Base-by-base conservation (phyloP, 2,888 invertebrate genomes). In the Listrodromus nycthemerus region DNA sequence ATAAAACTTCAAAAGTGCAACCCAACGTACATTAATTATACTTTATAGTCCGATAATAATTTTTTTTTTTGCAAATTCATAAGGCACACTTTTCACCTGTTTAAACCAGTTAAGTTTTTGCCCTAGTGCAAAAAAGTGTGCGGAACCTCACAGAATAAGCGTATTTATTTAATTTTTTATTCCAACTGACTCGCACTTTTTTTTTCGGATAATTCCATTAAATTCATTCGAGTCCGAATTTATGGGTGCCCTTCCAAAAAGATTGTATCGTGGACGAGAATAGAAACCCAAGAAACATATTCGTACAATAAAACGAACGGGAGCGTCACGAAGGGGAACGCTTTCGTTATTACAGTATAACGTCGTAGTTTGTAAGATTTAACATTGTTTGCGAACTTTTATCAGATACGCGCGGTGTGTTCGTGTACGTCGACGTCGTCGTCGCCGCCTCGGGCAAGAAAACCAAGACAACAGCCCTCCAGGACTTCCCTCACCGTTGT, bases 351-450 rank as follows among this genome's bases (percentile, higher is more conserved):
- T 66, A 66, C 30, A 48, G 33, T 65, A 27, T 37, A 33, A 66
- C 24, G 52, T 30, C 19, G n/a, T 27, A 33, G 71, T 10, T 71
- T 48, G 52, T 27, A 65, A 76, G 24, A 65, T 52, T 76, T 50
- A 37, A 37, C 41, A 48, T 41, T 52, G 30, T 76, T 76, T 76
- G 50, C 66, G 76, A 76, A 76, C 65, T 76, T 76, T 76, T 76
- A 55, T 65, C 76, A 66, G 76, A 37, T 27, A 30, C 21, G 16
- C 48, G 50, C 13, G 65, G 50, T 37, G 65, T 27, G 5, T 48
- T n/a, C 27, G 58, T 24, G 58, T 24, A 2, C 24, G 21, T 52
- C 19, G 21, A 52, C 52, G 8, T 52, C 52, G 58, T 58, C 16
- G 24, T 58, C 58, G 58, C 24, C 58, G 27, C 27, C 58, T 10